phyloP scores from a whole-genome alignment of 2,797 vertebrate species.

The Acestrorhynchus altus region DNA sequence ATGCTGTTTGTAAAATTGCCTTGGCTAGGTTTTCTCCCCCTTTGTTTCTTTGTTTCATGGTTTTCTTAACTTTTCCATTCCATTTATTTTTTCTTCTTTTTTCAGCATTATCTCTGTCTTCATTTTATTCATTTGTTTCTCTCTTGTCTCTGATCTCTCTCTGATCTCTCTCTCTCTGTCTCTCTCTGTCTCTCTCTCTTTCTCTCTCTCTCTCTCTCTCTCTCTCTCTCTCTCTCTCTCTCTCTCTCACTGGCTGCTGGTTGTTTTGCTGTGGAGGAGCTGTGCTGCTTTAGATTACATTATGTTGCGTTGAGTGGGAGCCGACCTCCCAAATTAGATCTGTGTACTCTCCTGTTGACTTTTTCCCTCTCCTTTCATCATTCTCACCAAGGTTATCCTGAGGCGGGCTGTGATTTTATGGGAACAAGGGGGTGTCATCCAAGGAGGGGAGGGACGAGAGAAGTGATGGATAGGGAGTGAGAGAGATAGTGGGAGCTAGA shows the following conservation, averaged over 20 bases:
- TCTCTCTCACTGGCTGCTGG: not conserved
- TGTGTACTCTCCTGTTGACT: conserved; percentile 69
- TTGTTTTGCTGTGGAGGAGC: conserved; percentile 31
- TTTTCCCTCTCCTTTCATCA: conserved; percentile 77
- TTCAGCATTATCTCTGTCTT: not conserved
- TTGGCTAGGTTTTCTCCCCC: no score
- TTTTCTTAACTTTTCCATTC: no score
- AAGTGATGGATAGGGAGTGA: conserved; percentile 16
- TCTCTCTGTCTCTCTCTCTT: not conserved
- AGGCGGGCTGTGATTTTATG: conserved; percentile 71
- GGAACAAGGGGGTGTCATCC: conserved; percentile 68
- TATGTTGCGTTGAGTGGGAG: conserved; percentile 61
- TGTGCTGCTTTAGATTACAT: conserved; percentile 53
- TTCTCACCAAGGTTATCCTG: conserved; percentile 75
- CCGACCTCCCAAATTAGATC: conserved; percentile 68
- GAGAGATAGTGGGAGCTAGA: conserved; percentile 3
- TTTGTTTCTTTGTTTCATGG: no score
- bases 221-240: not conserved
- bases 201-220: not conserved
- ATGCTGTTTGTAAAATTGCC: no score
- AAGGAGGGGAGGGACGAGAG: conserved; percentile 22
- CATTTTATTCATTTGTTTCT: no score
- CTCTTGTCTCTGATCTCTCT: not conserved
- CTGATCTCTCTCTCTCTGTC: no score
- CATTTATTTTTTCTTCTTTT: not conserved